Base-by-base conservation (phyloP, 1,140 invertebrate species). In the Papilio glaucus region DNA sequence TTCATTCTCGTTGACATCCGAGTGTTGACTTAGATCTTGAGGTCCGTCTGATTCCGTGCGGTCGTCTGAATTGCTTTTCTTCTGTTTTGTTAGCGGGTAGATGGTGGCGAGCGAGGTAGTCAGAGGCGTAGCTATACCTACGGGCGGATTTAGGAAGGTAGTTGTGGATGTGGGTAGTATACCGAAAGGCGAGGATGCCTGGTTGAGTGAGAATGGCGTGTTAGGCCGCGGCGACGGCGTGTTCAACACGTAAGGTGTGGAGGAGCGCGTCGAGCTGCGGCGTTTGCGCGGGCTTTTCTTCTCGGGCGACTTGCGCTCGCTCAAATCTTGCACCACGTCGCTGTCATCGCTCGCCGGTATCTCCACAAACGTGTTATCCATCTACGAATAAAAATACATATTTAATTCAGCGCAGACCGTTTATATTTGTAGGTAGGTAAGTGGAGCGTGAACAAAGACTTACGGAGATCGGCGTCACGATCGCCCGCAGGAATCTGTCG, bases 401-500 rank as follows among this genome's bases (percentile, higher is more conserved):
- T 79, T 80, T 71, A 76, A 74, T 80, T 71, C 63, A 62, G 74
- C 72, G 68, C 78, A 79, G 74, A 63, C 77, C 71, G 83, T 82
- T 38, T 65, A 10, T 42, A 42, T 42, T 45, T 8, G n/a, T n/a
- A n/a, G 38, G 84, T 82, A 85, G 83, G 82, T 85, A 76, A n/a
- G 73, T 80, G 74, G 76, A 77, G 74, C 60, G 78, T 74, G 85
- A 83, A 80, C 76, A 81, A 78, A 85, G 79, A 89, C 91, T 93
- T 85, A 93, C 91, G 61, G 91, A 91, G 84, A 89, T 91, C 80
- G 92, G 92, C 57, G 91, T 92, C 84, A 93, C 92, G 84, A 93
- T 93, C 74, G 91, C 90, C 77, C 91, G 88, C 78, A 93, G 90
- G 85, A 93, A 93, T 85, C 91, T 90, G 88, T 93, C 92, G 81